Conservation (phyloP, 2,113 vertebrate genomes). For the Okapia johnstoni region DNA sequence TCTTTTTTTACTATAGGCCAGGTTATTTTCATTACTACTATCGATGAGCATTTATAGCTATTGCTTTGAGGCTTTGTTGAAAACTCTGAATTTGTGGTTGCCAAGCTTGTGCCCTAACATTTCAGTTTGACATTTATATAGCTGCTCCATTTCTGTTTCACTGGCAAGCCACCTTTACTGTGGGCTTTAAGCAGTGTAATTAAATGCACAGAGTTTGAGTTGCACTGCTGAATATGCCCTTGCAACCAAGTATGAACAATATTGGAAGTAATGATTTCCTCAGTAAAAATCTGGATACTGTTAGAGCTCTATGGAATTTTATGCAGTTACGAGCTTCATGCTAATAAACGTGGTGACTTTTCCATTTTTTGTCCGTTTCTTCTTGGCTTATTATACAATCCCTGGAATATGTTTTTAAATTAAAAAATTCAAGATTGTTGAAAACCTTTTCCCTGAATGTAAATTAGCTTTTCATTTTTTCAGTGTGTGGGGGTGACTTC, state of each 20-base stretch:
- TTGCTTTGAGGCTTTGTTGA: conserved; percentile 25
- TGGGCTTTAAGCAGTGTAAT: not conserved
- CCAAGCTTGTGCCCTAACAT: not conserved
- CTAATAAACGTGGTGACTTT: not conserved
- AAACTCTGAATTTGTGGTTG: not conserved
- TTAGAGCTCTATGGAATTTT: not conserved
- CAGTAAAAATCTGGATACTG: not conserved
- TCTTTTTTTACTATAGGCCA: not conserved
- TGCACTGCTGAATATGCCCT: not conserved
- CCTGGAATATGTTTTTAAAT: not conserved
- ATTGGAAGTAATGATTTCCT: not conserved
- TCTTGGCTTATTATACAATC: not conserved
- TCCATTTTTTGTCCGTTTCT: not conserved
- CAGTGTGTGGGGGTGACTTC: not conserved
- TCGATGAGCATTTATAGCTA: not conserved
- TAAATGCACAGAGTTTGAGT: not conserved
- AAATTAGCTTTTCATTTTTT: not conserved
- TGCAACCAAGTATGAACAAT: not conserved
- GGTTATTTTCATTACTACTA: not conserved
- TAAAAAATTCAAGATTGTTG: not conserved
- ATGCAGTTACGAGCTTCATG: not conserved
- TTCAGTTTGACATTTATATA: not conserved
- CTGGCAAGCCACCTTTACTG: not conserved
- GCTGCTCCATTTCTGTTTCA: not conserved
- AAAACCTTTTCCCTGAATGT: not conserved